A percentile compares a stretch with the other conserved stretches of the same genome.
Evolutionary conservation across 37 sponge, comb jelly and placozoan species (phyloP).

Genomic region (Oopsacas minuta): DNA sequence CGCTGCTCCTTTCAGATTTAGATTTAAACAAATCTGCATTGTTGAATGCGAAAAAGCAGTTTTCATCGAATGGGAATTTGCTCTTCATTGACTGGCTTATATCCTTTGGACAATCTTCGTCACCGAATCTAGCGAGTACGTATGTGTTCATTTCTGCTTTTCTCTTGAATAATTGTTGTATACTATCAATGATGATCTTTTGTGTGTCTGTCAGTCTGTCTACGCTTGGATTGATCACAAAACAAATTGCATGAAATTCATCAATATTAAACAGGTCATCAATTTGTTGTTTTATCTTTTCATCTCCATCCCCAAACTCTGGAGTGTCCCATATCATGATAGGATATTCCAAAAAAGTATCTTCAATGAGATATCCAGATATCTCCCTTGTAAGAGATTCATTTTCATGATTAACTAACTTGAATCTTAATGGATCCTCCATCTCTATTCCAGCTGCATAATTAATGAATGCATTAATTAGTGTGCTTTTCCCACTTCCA

Average conservation of each 20-base stretch:
- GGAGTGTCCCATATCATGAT: not conserved
- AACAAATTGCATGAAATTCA: not conserved
- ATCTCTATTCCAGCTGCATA: not conserved
- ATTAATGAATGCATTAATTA: not conserved
- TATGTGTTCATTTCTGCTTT: not conserved
- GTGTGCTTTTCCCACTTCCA: conserved; percentile 13
- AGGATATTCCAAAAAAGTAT: not conserved
- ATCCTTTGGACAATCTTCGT: not conserved
- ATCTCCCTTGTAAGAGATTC: not conserved
- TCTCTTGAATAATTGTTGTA: not conserved
- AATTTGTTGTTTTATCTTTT: not conserved
- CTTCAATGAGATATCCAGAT: not conserved
- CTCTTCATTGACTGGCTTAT: not conserved
- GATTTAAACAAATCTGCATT: not conserved
- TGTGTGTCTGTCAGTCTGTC: not conserved
- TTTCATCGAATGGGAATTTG: not conserved
- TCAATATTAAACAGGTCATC: not conserved
- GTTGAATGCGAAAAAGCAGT: not conserved
- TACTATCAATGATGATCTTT: not conserved
- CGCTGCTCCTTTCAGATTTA: not conserved
- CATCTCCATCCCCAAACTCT: conserved; percentile 10
- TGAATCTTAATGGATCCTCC: conserved; percentile 1
- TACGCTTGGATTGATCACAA: not conserved
- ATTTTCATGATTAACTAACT: not conserved
- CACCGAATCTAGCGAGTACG: not conserved